These are phyloP conservation scores for Tenthredo notha DNA, from an alignment of 2,888 invertebrate species.

Conservation along the genomic window DNA sequence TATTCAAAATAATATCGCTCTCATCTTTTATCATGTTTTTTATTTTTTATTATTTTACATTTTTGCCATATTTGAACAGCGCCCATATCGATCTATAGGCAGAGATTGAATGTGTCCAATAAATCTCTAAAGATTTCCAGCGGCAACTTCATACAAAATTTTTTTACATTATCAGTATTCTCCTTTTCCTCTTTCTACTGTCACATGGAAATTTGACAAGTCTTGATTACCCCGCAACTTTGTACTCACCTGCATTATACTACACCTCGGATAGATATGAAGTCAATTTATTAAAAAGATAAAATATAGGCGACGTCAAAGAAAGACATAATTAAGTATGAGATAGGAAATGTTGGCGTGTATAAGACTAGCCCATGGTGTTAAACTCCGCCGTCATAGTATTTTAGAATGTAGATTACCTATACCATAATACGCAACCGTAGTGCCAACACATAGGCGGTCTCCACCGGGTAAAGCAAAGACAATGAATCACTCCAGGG, in stretches of 20 bases:
- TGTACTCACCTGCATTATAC: neutral
- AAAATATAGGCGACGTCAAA: conserved; percentile 19
- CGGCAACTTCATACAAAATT: neutral
- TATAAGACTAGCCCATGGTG: neutral
- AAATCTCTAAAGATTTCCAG: neutral
- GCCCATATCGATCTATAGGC: neutral
- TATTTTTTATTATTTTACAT: neutral
- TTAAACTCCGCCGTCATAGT: neutral
- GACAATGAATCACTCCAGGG: conserved; percentile 50
- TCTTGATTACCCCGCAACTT: neutral
- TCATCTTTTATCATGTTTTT: neutral
- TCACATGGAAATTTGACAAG: neutral
- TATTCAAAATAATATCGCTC: neutral
- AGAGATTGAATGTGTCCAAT: neutral
- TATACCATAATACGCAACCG: conserved; percentile 5
- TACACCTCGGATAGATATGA: neutral
- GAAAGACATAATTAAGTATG: conserved; percentile 41
- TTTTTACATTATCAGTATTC: neutral
- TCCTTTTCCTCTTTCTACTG: neutral
- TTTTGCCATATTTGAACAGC: neutral
- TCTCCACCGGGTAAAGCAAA: conserved; percentile 38
- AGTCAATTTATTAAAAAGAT: neutral
- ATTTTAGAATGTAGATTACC: conserved; percentile 42
- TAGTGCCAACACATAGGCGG: conserved; percentile 25
- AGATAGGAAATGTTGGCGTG: conserved; percentile 26